Percentiles rank a stretch among this genome's conserved stretches.
Conservation (phyloP, 2,888 invertebrate genomes). For the Opisthograptis luteolata region DNA sequence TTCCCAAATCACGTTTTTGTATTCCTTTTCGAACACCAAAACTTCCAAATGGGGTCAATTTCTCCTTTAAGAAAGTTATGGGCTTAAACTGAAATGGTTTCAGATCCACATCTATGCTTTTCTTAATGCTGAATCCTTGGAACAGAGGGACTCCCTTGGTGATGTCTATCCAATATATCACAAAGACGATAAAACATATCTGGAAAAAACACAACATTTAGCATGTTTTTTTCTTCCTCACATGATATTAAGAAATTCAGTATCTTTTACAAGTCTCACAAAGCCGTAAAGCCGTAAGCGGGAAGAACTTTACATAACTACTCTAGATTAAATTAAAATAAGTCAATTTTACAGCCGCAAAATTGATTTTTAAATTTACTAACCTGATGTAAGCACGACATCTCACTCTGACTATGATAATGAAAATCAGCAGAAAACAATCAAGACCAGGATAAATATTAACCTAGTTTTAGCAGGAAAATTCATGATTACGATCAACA, state of each 20-base stretch:
- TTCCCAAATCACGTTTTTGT: slow-evolving; percentile 37
- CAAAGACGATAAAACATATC: neutral
- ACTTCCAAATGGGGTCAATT: slow-evolving; percentile 58
- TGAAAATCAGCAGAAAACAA: slow-evolving; percentile 35
- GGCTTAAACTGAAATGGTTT: slow-evolving; percentile 50
- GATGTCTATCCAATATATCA: slow-evolving; percentile 7
- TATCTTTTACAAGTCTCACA: no score
- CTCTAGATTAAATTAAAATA: no score
- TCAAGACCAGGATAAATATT: slow-evolving; percentile 35
- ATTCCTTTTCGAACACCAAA: slow-evolving; percentile 43
- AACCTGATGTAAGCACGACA: slow-evolving; percentile 36
- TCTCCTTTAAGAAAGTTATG: slow-evolving; percentile 54
- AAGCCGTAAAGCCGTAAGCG: no score
- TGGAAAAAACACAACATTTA: neutral
- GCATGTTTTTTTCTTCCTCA: neutral
- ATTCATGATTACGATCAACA: slow-evolving; percentile 27
- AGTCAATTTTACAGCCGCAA: neutral
- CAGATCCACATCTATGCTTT: slow-evolving; percentile 20
- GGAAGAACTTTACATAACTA: no score
- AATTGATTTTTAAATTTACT: neutral
- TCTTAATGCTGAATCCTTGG: slow-evolving; percentile 36
- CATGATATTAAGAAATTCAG: neutral
- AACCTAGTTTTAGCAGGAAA: slow-evolving; percentile 20
- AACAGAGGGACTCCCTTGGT: slow-evolving; percentile 36
- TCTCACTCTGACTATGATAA: slow-evolving; percentile 32